Base-by-base conservation (phyloP, 2,797 vertebrate genomes). In the Cephalopachus bancanus region DNA sequence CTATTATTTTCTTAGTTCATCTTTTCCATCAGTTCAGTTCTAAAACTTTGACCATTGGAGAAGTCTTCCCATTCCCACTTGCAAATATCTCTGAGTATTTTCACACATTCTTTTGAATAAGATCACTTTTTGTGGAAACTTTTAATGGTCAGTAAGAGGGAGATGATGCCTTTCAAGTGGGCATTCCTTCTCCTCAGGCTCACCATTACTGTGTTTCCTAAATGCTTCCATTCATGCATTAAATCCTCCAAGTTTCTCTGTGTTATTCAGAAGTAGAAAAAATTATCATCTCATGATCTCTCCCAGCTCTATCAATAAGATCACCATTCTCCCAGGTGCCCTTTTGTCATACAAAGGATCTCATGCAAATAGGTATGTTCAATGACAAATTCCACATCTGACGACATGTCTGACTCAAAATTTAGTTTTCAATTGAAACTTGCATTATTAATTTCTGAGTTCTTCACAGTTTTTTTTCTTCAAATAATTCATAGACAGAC, bases 1-100 rank as follows among this genome's bases (percentile, higher is more conserved):
- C 8, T 89, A 60, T 49, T 87, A 57, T 67, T 55, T 78, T 65
- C 69, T 95, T 64, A 24, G 26, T 7, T 93, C 49, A 24, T 92
- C 33, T 15, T 83, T 30, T 17, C 19, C 86, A 88, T 16, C 33
- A 65, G 24, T 10, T 87, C 44, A 69, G 7, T 9, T 51, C 51
- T 55, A 83, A 55, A 37, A 76, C 28, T 69, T 53, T 83, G 71
- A 10, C 30, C 55, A 28, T 64, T 53, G 65, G 55, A 55, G n/a
- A 80, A 79, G 6, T 79, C 60, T 71, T 26, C 24, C 6, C 53
- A 83, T 72, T 9, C 17, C 1, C 7, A 65, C 10, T 89, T 24
- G 53, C 16, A n/a, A 20, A 57, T 30, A 64, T 55, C 49, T 59
- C 33, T 83, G 24, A 93, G 17, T 4, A 76, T 75, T 33, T 28